Base-by-base conservation (phyloP, 2,797 vertebrate genomes). In the Melanogrammus aeglefinus region DNA sequence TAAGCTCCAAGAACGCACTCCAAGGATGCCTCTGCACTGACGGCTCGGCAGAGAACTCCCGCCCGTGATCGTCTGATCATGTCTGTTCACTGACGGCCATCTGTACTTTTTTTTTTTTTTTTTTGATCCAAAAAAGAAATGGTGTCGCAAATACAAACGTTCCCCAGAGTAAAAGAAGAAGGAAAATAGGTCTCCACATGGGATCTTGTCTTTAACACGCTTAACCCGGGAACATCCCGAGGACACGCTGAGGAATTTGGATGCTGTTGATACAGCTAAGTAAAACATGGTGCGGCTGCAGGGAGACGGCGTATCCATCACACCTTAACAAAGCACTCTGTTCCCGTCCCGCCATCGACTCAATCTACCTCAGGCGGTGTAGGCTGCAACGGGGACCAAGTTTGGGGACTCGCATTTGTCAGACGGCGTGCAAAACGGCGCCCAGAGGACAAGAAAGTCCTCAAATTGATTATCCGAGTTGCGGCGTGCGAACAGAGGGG, bases 1-100 rank as follows among this genome's bases (percentile, higher is more conserved):
- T 84, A 78, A 90, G 86, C 89, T 88, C 72, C 70, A 84, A 80
- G 79, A 91, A 91, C 87, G 85, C 79, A 38, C 79, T 86, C 74
- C 44, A 16, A 51, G 77, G 76, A 76, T 74, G 18, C 38, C 41
- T 16, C 57, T n/a, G 57, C 57, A 24, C 57, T 7, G 1, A 47
- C 81, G 80, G 63, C 51, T 51, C 41, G 12, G 44, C 38, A 72
- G 70, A 66, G 72, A 38, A 29, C 74, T 29, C 71, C 66, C 78
- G 24, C 57, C 57, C 9, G 57, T 63, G n/a, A 21, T 8, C 57
- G n/a, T 24, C 51, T 21, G 18, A n/a, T 57, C 3, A 8, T 8
- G 24, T 21, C 21, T 24, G 21, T 24, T n/a, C n/a, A n/a, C n/a
- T 6, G 14, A 24, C n/a, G 4, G 21, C 57, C 21, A 10, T 24